A percentile compares a stretch with the other conserved stretches of the same genome.
These are phyloP conservation scores for Cygnus buccinator DNA, from an alignment of 2,113 vertebrate genomes.

Conservation along the genomic window DNA sequence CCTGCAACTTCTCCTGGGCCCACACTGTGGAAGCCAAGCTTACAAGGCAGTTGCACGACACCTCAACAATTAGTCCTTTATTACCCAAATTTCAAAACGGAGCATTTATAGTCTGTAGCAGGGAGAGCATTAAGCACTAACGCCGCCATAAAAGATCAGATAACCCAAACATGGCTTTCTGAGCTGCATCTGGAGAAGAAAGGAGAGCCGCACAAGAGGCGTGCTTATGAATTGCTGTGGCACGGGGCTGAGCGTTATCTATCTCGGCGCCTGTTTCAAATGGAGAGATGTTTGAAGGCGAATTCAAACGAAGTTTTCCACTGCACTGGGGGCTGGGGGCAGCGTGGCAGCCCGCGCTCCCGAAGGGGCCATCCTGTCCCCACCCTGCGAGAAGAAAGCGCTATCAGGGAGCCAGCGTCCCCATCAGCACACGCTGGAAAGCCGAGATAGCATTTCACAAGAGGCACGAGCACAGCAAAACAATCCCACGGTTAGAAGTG, in stretches of 20 bases:
- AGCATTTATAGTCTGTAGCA: rapidly evolving
- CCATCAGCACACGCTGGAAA: conserved; percentile 48
- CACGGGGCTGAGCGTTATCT: not conserved
- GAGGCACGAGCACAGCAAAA: not conserved
- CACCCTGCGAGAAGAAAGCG: conserved; percentile 58
- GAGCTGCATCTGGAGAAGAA: not conserved
- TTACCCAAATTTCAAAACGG: not conserved
- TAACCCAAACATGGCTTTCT: not conserved
- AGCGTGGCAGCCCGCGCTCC: not conserved
- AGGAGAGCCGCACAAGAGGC: not conserved
- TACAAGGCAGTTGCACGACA: not conserved
- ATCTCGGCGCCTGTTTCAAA: not conserved
- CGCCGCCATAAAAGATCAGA: not conserved
- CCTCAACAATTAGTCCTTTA: not conserved
- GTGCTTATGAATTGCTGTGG: rapidly evolving
- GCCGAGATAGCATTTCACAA: conserved; percentile 60
- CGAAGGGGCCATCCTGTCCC: conserved; percentile 5
- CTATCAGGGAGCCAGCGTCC: conserved; percentile 72
- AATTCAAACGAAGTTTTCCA: not conserved
- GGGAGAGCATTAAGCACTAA: not conserved
- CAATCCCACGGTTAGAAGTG: not conserved
- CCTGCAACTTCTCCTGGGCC: not conserved
- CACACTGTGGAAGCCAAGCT: not conserved
- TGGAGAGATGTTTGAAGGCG: not conserved
- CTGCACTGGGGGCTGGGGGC: not conserved